Conservation (phyloP, 2,797 vertebrate genomes). For the Tapirus indicus region DNA sequence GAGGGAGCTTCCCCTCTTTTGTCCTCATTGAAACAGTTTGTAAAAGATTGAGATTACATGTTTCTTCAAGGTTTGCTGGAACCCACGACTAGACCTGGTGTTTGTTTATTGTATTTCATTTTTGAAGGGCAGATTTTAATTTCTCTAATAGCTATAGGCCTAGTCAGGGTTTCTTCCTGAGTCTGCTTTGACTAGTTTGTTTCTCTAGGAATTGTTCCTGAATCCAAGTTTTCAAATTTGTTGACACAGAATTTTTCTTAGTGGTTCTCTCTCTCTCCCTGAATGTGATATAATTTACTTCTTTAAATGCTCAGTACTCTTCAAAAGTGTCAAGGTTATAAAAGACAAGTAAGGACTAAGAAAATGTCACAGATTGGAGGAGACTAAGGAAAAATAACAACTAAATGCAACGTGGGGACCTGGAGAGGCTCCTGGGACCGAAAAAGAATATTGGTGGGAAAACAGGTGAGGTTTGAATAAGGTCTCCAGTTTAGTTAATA, state of each 20-base stretch:
- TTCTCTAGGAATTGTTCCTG: neutral
- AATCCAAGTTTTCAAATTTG: neutral
- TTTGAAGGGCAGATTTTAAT: slow-evolving; percentile 6
- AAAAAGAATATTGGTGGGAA: neutral
- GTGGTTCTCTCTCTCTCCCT: neutral
- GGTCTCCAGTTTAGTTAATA: neutral
- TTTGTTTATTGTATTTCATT: neutral
- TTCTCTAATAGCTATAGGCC: neutral
- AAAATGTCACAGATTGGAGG: neutral
- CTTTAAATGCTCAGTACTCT: neutral
- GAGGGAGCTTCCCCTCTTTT: neutral
- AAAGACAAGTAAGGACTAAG: neutral
- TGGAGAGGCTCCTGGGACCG: neutral
- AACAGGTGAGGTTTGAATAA: neutral
- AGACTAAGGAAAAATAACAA: neutral
- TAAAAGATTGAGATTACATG: neutral
- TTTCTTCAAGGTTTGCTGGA: slow-evolving; percentile 7
- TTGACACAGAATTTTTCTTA: neutral
- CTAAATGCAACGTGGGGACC: neutral
- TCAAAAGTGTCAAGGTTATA: neutral
- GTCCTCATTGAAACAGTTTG: neutral
- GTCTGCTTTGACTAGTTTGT: neutral
- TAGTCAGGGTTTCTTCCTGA: neutral
- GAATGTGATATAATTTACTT: neutral
- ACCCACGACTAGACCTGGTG: neutral